These are phyloP conservation scores for Acridotheres tristis DNA, from an alignment of 2,797 vertebrate genomes.

Conservation along the genomic window DNA sequence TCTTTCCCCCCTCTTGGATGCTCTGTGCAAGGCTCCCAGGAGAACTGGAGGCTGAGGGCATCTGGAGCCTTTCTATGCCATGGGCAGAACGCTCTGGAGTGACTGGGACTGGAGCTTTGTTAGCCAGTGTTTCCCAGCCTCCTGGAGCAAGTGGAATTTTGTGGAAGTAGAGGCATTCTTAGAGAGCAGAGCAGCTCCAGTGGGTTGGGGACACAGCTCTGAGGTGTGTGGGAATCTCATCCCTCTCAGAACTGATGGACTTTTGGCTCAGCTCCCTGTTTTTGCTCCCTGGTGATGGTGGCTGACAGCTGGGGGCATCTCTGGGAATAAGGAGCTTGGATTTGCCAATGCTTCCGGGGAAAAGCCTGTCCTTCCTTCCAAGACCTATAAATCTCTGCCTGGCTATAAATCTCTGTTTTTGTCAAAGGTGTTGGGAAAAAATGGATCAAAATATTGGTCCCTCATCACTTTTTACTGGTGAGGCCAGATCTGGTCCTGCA, in stretches of 20 bases:
- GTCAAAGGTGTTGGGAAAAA: not conserved
- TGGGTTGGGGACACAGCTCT: not conserved
- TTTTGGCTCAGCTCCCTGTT: not conserved
- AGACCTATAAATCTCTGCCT: too few relatives aligned
- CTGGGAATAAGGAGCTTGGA: not conserved
- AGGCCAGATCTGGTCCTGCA: not conserved
- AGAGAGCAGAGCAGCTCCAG: not conserved
- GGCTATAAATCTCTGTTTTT: not conserved
- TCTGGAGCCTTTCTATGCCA: not conserved
- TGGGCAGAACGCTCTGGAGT: not conserved
- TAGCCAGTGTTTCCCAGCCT: not conserved
- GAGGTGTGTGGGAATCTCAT: not conserved
- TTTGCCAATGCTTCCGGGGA: not conserved
- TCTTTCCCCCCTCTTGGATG: not conserved
- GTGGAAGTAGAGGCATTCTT: not conserved
- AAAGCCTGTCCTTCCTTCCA: not conserved
- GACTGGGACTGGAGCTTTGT: not conserved
- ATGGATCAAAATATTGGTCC: not conserved
- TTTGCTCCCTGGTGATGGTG: not conserved
- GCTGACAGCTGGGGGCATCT: fast-evolving
- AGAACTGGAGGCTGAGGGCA: not conserved
- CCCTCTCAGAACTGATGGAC: not conserved
- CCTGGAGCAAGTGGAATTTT: not conserved
- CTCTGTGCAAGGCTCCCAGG: not conserved
- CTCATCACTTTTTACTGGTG: not conserved